These are phyloP conservation scores for Dasyprocta punctata DNA, from an alignment of 2,113 vertebrate species.

Conservation along the genomic window DNA sequence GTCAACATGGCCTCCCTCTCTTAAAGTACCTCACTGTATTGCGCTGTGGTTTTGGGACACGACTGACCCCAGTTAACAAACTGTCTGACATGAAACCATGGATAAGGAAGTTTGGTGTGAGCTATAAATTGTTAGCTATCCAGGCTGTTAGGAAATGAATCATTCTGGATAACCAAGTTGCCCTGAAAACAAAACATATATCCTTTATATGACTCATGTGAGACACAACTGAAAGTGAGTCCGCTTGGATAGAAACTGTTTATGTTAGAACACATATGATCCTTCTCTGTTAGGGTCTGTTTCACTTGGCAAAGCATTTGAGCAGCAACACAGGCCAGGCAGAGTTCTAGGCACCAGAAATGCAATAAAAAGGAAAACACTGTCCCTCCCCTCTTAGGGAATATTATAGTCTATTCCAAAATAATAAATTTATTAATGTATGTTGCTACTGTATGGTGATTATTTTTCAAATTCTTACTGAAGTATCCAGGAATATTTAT, in stretches of 20 bases:
- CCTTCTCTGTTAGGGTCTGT: not conserved
- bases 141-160: not conserved
- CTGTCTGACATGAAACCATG: not conserved
- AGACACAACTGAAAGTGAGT: not conserved
- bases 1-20: not conserved
- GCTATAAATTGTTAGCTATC: not conserved
- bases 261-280: not conserved
- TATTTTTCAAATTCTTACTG: not conserved
- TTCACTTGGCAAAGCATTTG: not conserved
- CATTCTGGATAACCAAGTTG: not conserved
- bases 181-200: not conserved
- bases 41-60: not conserved
- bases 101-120: not conserved
- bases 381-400: not conserved
- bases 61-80: not conserved
- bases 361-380: not conserved
- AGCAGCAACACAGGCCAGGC: not conserved
- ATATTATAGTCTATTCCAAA: not conserved
- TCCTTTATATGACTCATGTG: not conserved
- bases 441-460: not conserved
- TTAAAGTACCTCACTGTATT: not conserved
- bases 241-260: not conserved
- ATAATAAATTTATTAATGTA: not conserved
- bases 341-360: not conserved
- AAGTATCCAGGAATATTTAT: not conserved